A percentile compares a stretch with the other conserved stretches of the same genome.
These are phyloP conservation scores for Elanus axillaris DNA, from an alignment of 2,113 vertebrate species.

Conservation along the genomic window DNA sequence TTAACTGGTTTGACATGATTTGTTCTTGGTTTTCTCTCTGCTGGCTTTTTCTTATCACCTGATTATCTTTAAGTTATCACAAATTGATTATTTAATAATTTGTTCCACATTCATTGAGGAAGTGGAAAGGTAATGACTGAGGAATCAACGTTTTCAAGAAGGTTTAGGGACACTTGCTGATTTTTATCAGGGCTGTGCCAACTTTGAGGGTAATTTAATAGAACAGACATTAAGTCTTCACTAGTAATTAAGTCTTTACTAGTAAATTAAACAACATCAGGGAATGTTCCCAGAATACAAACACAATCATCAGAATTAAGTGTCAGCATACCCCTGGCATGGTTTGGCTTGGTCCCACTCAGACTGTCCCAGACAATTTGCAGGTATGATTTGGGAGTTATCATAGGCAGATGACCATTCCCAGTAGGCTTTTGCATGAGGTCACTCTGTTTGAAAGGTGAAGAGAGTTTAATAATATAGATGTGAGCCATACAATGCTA, in stretches of 20 bases:
- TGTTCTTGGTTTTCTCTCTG: neutral
- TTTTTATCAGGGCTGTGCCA: conserved; percentile 24
- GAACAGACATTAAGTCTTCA: neutral
- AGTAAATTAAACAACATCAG: conserved; percentile 14
- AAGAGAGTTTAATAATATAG: neutral
- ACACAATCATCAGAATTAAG: neutral
- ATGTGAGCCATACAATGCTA: neutral
- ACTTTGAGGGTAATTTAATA: conserved; percentile 33
- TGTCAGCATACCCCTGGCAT: neutral
- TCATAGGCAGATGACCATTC: neutral
- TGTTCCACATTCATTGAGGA: neutral
- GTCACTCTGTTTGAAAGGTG: neutral
- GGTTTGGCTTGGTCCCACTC: neutral
- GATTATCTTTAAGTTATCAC: neutral
- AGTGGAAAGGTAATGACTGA: neutral
- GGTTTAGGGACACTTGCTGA: conserved; percentile 1
- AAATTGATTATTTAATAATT: conserved; percentile 23
- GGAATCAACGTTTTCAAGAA: neutral
- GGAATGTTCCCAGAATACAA: neutral
- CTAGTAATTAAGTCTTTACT: conserved; percentile 36
- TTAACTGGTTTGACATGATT: neutral
- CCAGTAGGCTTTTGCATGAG: neutral
- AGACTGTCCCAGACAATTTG: neutral
- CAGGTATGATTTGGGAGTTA: neutral
- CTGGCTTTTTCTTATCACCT: neutral